Conservation (phyloP, 2,888 invertebrate genomes). For the Platypus cylindrus region DNA sequence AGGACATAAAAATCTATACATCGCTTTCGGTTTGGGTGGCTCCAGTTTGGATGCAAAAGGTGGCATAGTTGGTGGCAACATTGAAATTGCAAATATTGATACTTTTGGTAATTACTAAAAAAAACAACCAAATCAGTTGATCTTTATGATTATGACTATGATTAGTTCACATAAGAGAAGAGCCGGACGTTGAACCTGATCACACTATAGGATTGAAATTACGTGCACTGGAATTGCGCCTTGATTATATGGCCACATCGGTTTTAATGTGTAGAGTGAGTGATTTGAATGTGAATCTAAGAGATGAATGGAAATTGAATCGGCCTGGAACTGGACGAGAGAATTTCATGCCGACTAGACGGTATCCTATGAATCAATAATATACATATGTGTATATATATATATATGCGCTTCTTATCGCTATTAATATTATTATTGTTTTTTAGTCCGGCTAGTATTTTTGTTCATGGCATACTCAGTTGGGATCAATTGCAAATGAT, state of each 20-base stretch:
- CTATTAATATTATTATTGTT: too few species aligned
- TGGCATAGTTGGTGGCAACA: conserved; percentile 93
- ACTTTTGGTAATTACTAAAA: conserved; percentile 52
- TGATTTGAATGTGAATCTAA: conserved; percentile 61
- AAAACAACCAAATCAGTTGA: not conserved
- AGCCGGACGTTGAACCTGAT: conserved; percentile 78
- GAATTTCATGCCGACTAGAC: conserved; percentile 49
- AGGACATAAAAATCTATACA: conserved; percentile 86
- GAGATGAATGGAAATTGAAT: conserved; percentile 78
- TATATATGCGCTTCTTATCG: too few species aligned
- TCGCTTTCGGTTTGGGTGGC: conserved; percentile 75
- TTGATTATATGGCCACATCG: conserved; percentile 98
- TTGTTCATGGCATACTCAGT: conserved; percentile 65
- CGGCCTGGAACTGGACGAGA: conserved; percentile 35
- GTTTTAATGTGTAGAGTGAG: conserved; percentile 85
- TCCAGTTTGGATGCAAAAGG: conserved; percentile 92
- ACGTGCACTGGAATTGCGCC: conserved; percentile 73
- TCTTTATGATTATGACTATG: conserved; percentile 9
- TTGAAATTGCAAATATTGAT: conserved; percentile 79
- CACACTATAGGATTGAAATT: conserved; percentile 63
- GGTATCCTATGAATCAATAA: too few species aligned
- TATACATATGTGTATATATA: conserved; percentile 2
- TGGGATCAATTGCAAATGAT: conserved; percentile 97
- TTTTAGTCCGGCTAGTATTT: conserved; percentile 38
- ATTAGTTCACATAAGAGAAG: conserved; percentile 79